phyloP scores from a whole-genome alignment of 2,113 vertebrate genomes.

The Isurus oxyrinchus region DNA sequence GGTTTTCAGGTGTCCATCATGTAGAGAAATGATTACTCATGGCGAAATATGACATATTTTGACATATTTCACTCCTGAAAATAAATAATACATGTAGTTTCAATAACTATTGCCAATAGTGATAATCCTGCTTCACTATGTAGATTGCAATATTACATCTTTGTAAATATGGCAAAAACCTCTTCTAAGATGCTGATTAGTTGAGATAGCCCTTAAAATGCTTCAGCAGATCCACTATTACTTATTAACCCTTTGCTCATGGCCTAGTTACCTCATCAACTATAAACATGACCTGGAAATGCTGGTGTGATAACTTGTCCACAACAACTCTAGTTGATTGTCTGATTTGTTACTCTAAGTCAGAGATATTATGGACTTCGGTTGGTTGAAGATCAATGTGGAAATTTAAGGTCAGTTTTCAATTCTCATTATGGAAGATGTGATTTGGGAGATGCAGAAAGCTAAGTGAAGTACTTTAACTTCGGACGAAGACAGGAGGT shows the following conservation, averaged over 20 bases:
- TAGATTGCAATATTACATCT: not conserved
- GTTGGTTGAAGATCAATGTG: not conserved
- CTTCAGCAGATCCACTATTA: not conserved
- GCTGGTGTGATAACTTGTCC: not conserved
- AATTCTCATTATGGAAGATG: not conserved
- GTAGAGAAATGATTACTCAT: not conserved
- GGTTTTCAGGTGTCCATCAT: not conserved
- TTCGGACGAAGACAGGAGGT: not conserved
- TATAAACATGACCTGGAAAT: not conserved
- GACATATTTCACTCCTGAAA: not conserved
- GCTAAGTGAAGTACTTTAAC: no score
- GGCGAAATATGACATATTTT: not conserved
- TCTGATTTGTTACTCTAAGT: not conserved
- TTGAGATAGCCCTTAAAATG: not conserved
- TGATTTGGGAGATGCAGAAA: not conserved
- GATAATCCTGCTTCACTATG: not conserved
- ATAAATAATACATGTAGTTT: not conserved
- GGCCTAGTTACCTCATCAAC: not conserved
- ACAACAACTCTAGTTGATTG: not conserved
- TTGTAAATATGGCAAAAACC: not conserved
- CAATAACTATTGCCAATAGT: not conserved
- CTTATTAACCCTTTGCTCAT: not conserved
- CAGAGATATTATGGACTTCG: not conserved
- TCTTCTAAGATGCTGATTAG: not conserved
- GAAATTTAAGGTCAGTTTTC: not conserved